Base-by-base conservation (phyloP, 92 coral and sea anemone genomes). In the Paramuricea clavata region DNA sequence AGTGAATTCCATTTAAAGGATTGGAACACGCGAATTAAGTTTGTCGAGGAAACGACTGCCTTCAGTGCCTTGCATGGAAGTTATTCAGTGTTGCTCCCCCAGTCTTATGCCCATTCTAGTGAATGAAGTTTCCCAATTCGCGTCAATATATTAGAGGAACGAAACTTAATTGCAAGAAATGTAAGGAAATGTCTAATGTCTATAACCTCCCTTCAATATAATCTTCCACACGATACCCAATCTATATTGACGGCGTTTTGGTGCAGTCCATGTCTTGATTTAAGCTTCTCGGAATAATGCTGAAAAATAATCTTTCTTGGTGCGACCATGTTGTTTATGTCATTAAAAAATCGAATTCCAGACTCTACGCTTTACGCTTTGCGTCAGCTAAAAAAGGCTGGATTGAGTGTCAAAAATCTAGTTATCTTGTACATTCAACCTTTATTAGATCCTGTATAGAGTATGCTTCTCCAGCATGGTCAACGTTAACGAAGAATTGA, bases 21-120 rank as follows among this genome's bases (percentile, higher is more conserved):
- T 21, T 84, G 69, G 72, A 8, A 72, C 44, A 49, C 36, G 35
- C 33, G 47, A 0, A 83, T 33, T 42, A 83, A 83, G 56, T 71
- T 71, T 54, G 87, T 83, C 27, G 78, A 82, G 17, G 86, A 82
- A 15, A 82, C 86, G 13, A 67, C 65, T 19, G 86, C 86, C 0
- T 16, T 82, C n/a, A n/a, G n/a, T n/a, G n/a, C n/a, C n/a, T n/a
- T n/a, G n/a, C n/a, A n/a, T n/a, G 78, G 78, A 82, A 39, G 39
- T 81, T 12, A 41, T 68, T 1, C 86, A 41, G 12, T 21, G 86
- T 33, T 64, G 35, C 77, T 82, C 86, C 23, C 76, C 77, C 15
- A 68, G 86, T 27, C 36, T 82, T 15, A 27, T 68, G 86, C 76
- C 76, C 21, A 8, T 68, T 36, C 35, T 82, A 4, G 86, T 82